Percentiles rank a stretch among this genome's conserved stretches.
Conservation (phyloP, 2,888 invertebrate genomes). For the Acholoe squamosa region DNA sequence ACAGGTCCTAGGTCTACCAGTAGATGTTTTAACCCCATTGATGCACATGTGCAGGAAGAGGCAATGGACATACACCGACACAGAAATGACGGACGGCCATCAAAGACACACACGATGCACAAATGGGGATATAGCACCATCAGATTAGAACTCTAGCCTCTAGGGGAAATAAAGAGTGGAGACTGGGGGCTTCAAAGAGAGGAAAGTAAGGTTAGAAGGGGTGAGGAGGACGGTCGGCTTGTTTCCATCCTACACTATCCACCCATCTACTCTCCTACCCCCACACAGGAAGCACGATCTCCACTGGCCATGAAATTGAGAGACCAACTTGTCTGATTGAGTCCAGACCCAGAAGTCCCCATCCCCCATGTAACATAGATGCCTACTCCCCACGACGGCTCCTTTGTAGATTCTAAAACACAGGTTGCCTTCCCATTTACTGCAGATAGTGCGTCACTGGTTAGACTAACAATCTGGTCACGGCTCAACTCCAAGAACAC, state of each 20-base stretch:
- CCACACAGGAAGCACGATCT: not conserved
- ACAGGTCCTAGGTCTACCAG: no score
- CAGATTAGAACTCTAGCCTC: not conserved
- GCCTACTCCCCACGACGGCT: not conserved
- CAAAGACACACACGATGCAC: no score
- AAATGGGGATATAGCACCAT: no score
- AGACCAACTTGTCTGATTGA: constrained; percentile 38
- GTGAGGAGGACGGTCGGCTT: not conserved
- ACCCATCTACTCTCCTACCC: not conserved
- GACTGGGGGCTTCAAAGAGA: not conserved
- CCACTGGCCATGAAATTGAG: constrained; percentile 41
- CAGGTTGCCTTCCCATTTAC: not conserved
- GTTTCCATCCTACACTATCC: not conserved
- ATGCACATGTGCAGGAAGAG: no score
- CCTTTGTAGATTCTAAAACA: constrained; percentile 8
- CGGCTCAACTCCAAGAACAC: not conserved
- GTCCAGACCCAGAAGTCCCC: not conserved
- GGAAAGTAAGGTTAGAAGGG: not conserved
- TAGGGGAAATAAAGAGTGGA: not conserved
- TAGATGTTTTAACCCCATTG: no score
- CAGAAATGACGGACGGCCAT: no score
- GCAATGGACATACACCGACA: no score
- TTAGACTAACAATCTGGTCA: not conserved
- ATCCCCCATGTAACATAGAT: no score
- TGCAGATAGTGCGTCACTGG: constrained; percentile 2